phyloP scores from a whole-genome alignment of 2,797 vertebrate genomes.

The Phataginus tricuspis region DNA sequence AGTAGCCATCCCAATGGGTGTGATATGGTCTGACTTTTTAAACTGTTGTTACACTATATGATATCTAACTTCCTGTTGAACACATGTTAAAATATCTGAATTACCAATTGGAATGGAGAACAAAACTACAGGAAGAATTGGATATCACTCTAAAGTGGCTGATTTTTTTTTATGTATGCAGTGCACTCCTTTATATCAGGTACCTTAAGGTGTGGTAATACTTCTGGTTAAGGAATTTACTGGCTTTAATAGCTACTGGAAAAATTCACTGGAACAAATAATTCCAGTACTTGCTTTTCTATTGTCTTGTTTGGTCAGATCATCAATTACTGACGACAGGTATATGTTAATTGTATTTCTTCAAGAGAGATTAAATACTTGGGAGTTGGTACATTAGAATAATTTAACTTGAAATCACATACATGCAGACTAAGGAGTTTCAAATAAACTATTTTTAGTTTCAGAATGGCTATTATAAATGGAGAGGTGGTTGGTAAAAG shows the following conservation, averaged over 20 bases:
- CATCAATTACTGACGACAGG: not conserved
- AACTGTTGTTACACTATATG: not conserved
- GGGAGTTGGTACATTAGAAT: conserved; percentile 16
- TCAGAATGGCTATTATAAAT: conserved; percentile 41
- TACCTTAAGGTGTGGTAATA: not conserved
- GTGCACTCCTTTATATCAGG: not conserved
- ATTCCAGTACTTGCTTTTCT: conserved; percentile 29
- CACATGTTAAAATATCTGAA: conserved; percentile 22
- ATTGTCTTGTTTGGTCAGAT: conserved; percentile 39
- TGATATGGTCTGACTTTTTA: not conserved
- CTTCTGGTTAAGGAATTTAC: conserved; percentile 12
- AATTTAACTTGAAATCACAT: not conserved
- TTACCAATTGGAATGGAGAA: not conserved
- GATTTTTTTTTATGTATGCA: not conserved
- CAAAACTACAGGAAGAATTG: conserved; percentile 32
- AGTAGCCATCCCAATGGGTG: not conserved
- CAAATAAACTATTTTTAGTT: conserved; percentile 43
- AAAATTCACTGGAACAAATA: conserved; percentile 29
- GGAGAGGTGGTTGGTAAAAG: conserved; percentile 40
- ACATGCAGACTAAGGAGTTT: not conserved
- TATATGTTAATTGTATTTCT: conserved; percentile 49
- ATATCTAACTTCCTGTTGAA: not conserved
- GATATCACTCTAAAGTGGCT: not conserved
- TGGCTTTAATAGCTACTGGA: conserved; percentile 14
- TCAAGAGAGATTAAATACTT: conserved; percentile 19